A percentile compares a stretch with the other conserved stretches of the same genome.
These are phyloP conservation scores for Etia nguti DNA, from an alignment of 2,113 vertebrate species.

Conservation along the genomic window DNA sequence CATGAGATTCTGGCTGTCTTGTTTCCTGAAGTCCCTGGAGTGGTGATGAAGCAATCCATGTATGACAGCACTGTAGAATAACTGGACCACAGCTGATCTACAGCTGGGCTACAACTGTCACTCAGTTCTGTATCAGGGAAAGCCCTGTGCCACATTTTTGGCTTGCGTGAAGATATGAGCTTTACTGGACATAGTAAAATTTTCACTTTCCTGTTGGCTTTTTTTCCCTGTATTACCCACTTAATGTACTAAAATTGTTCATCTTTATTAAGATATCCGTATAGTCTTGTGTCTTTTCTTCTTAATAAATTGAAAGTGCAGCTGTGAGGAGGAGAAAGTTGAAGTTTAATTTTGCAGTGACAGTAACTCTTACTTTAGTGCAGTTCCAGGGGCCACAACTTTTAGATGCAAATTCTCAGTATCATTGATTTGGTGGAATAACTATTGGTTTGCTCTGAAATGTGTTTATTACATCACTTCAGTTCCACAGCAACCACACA, in stretches of 20 bases:
- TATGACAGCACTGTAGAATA: background rate
- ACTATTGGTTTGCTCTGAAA: background rate
- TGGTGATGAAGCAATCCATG: conserved; percentile 13
- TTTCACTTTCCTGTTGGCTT: background rate
- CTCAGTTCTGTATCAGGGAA: background rate
- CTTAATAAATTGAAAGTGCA: background rate
- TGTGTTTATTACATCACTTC: background rate
- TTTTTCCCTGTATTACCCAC: background rate
- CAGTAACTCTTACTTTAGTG: background rate
- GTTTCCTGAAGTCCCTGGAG: background rate
- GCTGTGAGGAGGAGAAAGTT: background rate
- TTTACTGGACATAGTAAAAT: background rate
- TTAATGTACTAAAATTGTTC: background rate
- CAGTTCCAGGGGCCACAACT: background rate
- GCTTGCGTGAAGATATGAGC: background rate
- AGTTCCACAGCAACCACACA: background rate
- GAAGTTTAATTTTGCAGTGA: background rate
- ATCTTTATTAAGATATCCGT: background rate
- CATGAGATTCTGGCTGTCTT: background rate
- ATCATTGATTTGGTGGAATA: background rate
- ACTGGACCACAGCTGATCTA: conserved; percentile 10
- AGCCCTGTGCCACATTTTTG: background rate
- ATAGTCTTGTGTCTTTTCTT: rapidly evolving
- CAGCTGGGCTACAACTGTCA: conserved; percentile 1
- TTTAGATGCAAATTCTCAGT: background rate